A percentile compares a stretch with the other conserved stretches of the same genome.
Conservation (phyloP, 2,113 vertebrate genomes). For the Haemorhous mexicanus region DNA sequence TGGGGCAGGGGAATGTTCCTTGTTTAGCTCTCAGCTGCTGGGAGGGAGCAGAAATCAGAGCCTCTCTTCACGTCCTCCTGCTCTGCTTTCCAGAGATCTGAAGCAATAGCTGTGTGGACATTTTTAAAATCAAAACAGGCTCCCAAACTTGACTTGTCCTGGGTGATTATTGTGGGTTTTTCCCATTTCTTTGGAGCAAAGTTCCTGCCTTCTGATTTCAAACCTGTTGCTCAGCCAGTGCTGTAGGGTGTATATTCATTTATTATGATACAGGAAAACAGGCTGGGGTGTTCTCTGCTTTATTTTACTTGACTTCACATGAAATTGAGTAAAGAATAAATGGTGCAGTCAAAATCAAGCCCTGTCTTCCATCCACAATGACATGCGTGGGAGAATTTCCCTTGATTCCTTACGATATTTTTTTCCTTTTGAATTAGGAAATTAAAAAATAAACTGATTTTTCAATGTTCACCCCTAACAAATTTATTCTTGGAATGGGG, state of each 20-base stretch:
- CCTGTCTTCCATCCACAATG: neutral
- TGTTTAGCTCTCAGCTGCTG: fast-evolving
- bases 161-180: neutral
- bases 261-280: neutral
- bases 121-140: neutral
- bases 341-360: neutral
- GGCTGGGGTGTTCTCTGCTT: neutral
- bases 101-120: fast-evolving
- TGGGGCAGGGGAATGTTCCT: neutral
- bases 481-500: neutral
- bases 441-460: neutral
- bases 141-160: neutral
- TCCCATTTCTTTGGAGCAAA: neutral
- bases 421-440: neutral
- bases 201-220: neutral
- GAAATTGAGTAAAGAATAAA: neutral
- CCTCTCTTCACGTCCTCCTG: neutral
- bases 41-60: neutral
- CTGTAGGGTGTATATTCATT: neutral
- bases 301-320: neutral
- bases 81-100: neutral
- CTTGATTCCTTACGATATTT: neutral
- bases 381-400: neutral
- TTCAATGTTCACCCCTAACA: neutral
- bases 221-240: neutral